Base-by-base conservation (phyloP, 2,113 vertebrate genomes). In the Bufo gargarizans region DNA sequence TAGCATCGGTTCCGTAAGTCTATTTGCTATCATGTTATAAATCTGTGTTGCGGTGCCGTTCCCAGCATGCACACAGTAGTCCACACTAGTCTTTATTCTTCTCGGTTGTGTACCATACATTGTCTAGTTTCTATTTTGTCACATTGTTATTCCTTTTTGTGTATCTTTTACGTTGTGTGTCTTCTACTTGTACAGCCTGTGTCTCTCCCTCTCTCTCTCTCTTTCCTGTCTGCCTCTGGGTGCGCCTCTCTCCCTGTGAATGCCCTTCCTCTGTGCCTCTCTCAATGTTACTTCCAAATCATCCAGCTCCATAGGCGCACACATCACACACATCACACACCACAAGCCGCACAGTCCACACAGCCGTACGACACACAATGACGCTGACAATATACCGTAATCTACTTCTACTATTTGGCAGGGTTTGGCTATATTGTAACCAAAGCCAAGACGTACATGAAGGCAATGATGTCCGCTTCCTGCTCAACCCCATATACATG, bases 211-310 rank as follows among this genome's bases (percentile, higher is more conserved):
- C n/a, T 78, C 71, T 49, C 71, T 47, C 85, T 78, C 58, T 85
- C 86, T 85, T 69, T 58, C 67, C 58, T 33, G 20, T 8, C 65
- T 33, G n/a, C 33, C 22, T 78, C 76, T 65, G 20, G 5, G 5
- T 53, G 5, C 53, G 5, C 12, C 65, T 33, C 84, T 67, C 74
- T 86, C 59, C 72, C 77, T 59, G 49, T 81, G 67, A 88, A 84
- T 88, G 87, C 74, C 87, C 87, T 88, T 88, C 87, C 87, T 88
- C 87, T 83, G 87, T 83, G 58, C 72, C 79, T 88, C 59, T 84
- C 87, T 82, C 72, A 88, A 86, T 88, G 86, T 82, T 88, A 88
- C 81, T 88, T 65, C 58, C 74, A 88, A 53, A 71, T 59, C 55
- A 49, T 53, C 58, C 72, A 61, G 67, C 67, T 50, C 3, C 33